A percentile compares a stretch with the other conserved stretches of the same genome.
phyloP scores from a whole-genome alignment of 2,113 vertebrate genomes.

The Leptosomus discolor region DNA sequence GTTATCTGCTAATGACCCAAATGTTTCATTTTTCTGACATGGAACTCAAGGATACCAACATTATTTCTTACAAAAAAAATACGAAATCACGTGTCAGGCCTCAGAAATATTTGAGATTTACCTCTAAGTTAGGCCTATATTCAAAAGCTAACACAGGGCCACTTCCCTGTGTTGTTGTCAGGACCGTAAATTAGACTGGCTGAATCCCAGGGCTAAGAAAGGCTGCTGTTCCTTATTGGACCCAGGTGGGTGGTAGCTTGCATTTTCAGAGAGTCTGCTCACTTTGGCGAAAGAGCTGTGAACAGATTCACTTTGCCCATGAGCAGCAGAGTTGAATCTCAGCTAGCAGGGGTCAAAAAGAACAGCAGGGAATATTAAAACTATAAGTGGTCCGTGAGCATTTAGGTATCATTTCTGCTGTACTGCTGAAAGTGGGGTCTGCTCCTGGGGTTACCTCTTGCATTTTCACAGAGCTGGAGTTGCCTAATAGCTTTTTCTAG shows the following conservation, averaged over 20 bases:
- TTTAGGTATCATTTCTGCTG: background rate
- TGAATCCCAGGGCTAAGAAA: background rate
- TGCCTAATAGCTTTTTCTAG: background rate
- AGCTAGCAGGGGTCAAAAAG: background rate
- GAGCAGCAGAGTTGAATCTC: background rate
- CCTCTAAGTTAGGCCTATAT: background rate
- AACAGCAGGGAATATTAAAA: background rate
- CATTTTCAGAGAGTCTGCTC: background rate
- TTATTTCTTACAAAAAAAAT: background rate
- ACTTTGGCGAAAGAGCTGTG: background rate
- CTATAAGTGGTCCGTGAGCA: background rate
- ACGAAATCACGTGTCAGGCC: accelerated
- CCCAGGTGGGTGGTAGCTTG: background rate
- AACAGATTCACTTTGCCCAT: background rate
- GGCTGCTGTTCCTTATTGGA: background rate
- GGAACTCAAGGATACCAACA: background rate
- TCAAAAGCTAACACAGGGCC: background rate
- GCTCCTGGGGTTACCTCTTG: background rate
- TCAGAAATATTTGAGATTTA: background rate
- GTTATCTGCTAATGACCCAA: background rate
- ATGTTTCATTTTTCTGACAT: background rate
- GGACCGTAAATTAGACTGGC: background rate
- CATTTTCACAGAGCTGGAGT: background rate
- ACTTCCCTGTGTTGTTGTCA: background rate
- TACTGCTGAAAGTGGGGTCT: background rate